These are phyloP conservation scores for Clytia hemisphaerica DNA, from an alignment of 30 jellyfish, hydroid and myxozoan genomes.

Conservation along the genomic window DNA sequence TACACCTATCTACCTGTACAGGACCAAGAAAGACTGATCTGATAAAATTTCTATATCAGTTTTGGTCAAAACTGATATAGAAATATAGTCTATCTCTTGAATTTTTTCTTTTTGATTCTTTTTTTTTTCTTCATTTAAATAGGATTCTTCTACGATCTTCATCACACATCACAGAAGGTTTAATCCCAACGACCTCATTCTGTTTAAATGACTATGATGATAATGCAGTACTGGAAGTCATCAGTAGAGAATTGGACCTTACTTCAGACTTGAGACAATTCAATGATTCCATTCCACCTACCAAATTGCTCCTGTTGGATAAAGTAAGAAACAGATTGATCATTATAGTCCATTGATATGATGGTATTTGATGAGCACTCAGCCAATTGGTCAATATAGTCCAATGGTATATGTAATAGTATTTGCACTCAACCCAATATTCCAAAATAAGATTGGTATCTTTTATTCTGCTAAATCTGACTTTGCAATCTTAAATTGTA, in stretches of 20 bases:
- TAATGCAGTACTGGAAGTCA: constrained; percentile 56
- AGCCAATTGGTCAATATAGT: not conserved
- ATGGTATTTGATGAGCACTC: not conserved
- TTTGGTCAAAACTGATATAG: too few species aligned
- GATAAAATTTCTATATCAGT: too few species aligned
- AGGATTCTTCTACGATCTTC: constrained; percentile 85
- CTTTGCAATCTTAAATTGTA: not conserved
- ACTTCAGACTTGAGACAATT: constrained; percentile 39
- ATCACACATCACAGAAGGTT: constrained; percentile 76
- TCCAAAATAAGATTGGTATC: not conserved
- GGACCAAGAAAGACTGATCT: too few species aligned
- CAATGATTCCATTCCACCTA: constrained; percentile 49
- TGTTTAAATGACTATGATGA: constrained; percentile 70
- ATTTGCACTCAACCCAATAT: constrained; percentile 8
- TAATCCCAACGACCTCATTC: constrained; percentile 72
- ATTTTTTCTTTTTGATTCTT: not conserved
- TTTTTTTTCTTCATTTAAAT: not conserved
- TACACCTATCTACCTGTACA: too few species aligned
- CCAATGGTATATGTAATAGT: not conserved
- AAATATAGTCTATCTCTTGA: not conserved
- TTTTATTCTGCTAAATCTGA: not conserved
- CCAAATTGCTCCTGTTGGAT: constrained; percentile 58
- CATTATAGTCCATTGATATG: not conserved
- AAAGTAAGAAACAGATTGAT: constrained; percentile 43
- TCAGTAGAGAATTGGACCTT: constrained; percentile 61